These are phyloP conservation scores for Camponotus fellah DNA, from an alignment of 2,888 invertebrate species.

Conservation along the genomic window DNA sequence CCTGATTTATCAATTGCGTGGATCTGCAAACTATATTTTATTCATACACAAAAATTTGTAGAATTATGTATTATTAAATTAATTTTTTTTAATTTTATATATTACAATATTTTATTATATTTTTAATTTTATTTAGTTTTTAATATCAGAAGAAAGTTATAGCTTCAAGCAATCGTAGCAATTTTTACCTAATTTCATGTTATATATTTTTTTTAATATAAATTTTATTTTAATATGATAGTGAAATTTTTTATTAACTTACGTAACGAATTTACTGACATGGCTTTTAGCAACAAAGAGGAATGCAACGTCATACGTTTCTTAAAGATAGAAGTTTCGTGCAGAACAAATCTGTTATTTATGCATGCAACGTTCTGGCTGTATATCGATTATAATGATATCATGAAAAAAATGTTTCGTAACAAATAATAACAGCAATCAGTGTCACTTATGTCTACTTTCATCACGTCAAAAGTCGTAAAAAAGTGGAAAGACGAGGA, in stretches of 20 bases:
- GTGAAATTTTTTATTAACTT: no score
- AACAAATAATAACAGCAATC: neutral
- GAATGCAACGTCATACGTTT: conserved; percentile 15
- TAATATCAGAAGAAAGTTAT: neutral
- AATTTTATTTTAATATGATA: no score
- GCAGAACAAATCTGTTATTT: conserved; percentile 21
- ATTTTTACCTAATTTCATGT: neutral
- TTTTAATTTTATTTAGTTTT: no score
- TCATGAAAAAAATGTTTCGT: conserved; percentile 23
- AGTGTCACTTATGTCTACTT: conserved; percentile 18
- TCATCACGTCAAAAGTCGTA: conserved; percentile 32
- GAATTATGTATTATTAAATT: neutral
- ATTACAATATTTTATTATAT: no score
- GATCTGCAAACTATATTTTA: neutral
- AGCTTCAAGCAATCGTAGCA: neutral
- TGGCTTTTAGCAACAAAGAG: neutral
- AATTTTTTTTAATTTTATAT: no score
- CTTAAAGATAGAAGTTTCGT: neutral
- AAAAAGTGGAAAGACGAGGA: conserved; percentile 22
- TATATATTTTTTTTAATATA: neutral
- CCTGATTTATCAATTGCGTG: neutral
- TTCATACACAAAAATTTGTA: neutral
- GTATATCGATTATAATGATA: conserved; percentile 3
- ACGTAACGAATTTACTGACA: neutral
- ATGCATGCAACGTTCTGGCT: conserved; percentile 15